phyloP scores from a whole-genome alignment of 2,797 vertebrate species.

The Cygnus olor region DNA sequence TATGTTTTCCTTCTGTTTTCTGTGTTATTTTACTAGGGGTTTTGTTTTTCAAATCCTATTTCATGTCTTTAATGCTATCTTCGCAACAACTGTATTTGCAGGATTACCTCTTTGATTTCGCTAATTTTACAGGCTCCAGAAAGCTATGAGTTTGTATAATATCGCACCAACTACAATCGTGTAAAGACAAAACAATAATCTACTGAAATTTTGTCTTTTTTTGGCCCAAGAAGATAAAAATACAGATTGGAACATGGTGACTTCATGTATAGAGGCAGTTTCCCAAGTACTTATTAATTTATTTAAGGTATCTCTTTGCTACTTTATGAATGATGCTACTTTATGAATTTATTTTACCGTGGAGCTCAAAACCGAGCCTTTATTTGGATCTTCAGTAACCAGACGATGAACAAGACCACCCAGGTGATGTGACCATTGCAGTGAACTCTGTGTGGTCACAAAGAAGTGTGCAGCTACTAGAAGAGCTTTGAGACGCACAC shows the following conservation, averaged over 20 bases:
- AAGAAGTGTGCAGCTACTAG: accelerated
- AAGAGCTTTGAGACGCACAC: neutral
- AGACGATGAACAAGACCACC: neutral
- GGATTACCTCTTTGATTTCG: neutral
- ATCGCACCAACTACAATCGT: neutral
- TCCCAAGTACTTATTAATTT: neutral
- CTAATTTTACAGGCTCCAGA: neutral
- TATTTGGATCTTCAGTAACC: neutral
- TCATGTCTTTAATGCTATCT: neutral
- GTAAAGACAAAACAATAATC: neutral
- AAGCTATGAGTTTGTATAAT: neutral
- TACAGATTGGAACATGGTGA: neutral
- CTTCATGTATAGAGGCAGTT: neutral
- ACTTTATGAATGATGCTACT: neutral
- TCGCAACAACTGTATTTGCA: neutral
- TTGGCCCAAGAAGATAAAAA: neutral
- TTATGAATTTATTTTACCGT: neutral
- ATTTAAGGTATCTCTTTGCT: neutral
- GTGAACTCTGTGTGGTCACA: accelerated
- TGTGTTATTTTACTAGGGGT: neutral
- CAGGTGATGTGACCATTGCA: neutral
- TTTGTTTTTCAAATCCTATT: slow-evolving; percentile 16
- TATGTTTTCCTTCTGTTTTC: neutral
- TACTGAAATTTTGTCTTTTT: neutral
- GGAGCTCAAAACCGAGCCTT: neutral